These are phyloP conservation scores for Cydia amplana DNA, from an alignment of 1,140 invertebrate species.

Conservation along the genomic window DNA sequence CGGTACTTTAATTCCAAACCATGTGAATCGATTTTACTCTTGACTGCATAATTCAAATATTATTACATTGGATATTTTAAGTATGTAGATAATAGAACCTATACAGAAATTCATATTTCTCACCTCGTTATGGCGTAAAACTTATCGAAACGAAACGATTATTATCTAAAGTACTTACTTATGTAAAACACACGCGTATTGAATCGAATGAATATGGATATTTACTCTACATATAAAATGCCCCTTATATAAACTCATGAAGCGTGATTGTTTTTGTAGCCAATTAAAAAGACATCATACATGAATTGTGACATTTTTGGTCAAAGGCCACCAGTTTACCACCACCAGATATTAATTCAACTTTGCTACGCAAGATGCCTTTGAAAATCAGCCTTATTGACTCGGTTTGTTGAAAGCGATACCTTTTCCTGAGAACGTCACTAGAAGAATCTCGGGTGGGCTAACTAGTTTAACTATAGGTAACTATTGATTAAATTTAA, in stretches of 20 bases:
- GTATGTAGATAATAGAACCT: neutral
- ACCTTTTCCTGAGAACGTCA: neutral
- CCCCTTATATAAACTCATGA: neutral
- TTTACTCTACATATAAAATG: constrained; percentile 11
- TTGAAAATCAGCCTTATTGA: neutral
- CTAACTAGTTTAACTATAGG: neutral
- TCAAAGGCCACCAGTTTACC: neutral
- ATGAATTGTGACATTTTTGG: neutral
- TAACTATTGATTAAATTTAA: neutral
- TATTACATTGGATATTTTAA: neutral
- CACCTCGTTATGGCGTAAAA: neutral
- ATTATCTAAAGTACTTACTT: neutral
- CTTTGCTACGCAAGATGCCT: no score
- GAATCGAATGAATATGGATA: constrained; percentile 17
- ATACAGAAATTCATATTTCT: neutral
- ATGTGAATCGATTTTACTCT: neutral
- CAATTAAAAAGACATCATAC: neutral
- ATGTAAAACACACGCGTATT: neutral
- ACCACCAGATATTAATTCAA: neutral
- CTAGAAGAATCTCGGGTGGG: neutral
- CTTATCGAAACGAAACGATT: constrained; percentile 3
- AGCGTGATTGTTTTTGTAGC: neutral
- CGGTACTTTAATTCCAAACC: neutral
- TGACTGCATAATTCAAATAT: neutral
- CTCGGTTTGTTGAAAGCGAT: no score